These are phyloP conservation scores for Drosophila pachea DNA, from an alignment of 1,140 invertebrate species.

Conservation along the genomic window DNA sequence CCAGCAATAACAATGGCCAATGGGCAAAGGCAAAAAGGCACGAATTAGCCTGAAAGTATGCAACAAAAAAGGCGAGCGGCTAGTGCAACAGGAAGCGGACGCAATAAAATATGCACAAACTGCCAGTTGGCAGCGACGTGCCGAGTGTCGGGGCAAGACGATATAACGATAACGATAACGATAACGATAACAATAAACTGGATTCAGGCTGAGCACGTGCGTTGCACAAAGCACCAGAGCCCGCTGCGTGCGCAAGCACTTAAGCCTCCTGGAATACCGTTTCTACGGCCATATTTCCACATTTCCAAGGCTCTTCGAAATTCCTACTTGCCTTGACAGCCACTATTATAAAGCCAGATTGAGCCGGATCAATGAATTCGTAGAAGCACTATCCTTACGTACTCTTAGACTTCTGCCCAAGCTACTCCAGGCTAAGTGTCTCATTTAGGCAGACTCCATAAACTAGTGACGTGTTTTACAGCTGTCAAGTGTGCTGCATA, in stretches of 20 bases:
- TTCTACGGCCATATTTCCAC: neutral
- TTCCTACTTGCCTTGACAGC: no score
- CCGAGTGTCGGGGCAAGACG: conserved; percentile 4
- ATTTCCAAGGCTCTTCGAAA: no score
- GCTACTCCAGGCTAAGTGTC: no score
- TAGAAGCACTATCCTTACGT: neutral
- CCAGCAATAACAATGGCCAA: conserved; percentile 20
- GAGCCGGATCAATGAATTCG: neutral
- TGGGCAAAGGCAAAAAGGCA: conserved; percentile 41
- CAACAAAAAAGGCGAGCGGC: conserved; percentile 39
- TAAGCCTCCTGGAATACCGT: neutral
- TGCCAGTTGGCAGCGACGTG: conserved; percentile 22
- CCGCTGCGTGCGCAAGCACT: neutral
- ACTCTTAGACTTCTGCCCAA: no score
- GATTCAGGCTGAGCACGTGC: conserved; percentile 1
- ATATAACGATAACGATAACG: conserved; percentile 9
- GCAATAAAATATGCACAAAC: conserved; percentile 67
- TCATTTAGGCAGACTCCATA: neutral
- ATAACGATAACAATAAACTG: conserved; percentile 22
- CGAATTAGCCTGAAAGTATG: conserved; percentile 66
- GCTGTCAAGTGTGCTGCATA: conserved; percentile 9
- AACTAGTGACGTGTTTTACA: neutral
- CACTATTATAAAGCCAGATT: no score
- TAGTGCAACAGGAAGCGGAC: conserved; percentile 54
- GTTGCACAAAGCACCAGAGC: neutral